phyloP scores from a whole-genome alignment of 1,140 invertebrate species.

The Propsilocerus akamusi region DNA sequence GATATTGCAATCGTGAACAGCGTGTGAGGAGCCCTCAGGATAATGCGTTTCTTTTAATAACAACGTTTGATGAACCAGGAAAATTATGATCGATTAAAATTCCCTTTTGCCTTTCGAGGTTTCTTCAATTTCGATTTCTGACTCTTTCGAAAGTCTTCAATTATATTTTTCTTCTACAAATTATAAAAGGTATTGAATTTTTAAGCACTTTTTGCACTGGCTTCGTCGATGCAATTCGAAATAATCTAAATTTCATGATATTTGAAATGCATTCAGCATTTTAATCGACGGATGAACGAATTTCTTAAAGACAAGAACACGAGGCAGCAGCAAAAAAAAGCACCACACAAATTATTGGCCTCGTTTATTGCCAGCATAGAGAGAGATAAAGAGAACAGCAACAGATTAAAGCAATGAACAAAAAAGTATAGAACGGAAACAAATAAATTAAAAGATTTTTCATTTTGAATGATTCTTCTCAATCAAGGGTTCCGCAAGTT shows the following conservation, averaged over 20 bases:
- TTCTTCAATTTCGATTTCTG: neutral
- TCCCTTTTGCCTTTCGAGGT: neutral
- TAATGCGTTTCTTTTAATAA: neutral
- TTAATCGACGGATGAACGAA: conserved; percentile 1
- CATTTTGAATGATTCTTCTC: neutral
- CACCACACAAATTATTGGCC: no score
- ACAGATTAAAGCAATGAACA: neutral
- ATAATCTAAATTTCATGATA: no score
- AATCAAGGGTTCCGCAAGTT: no score
- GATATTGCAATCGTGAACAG: neutral
- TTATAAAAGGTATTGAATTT: neutral
- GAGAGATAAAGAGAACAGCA: neutral
- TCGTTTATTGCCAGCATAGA: neutral
- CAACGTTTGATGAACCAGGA: neutral
- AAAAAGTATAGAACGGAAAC: neutral
- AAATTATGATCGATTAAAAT: conserved; percentile 4
- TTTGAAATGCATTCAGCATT: neutral
- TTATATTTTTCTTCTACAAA: neutral
- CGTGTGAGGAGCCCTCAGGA: neutral
- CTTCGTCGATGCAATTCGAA: neutral
- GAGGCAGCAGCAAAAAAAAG: neutral
- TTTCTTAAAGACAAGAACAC: neutral
- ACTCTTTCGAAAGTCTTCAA: neutral
- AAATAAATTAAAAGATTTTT: conserved; percentile 3
- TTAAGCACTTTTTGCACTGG: neutral